Percentiles rank a stretch among this genome's conserved stretches.
Evolutionary conservation across 2,113 vertebrate genomes (phyloP).

Genomic region (Rhipidura dahli): DNA sequence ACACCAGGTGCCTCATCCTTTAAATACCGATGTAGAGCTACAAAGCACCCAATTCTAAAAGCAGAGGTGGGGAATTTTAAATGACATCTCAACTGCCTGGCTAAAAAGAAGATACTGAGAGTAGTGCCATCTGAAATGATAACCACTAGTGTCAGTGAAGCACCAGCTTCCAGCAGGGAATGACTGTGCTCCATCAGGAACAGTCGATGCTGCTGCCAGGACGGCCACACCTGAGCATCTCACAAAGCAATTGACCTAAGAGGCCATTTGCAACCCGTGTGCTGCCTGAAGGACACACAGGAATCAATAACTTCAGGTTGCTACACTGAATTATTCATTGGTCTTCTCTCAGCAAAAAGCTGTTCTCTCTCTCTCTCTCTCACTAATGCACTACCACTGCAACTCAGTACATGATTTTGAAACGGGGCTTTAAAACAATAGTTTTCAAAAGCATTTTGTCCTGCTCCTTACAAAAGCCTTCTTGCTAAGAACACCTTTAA

Average conservation of each 20-base stretch:
- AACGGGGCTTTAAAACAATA: background rate
- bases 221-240: background rate
- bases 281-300: background rate
- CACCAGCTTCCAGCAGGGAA: background rate
- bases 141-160: background rate
- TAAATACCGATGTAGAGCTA: background rate
- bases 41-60: background rate
- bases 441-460: background rate
- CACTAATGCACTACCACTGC: background rate
- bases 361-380: background rate
- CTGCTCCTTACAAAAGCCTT: background rate
- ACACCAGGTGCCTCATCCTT: background rate
- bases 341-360: background rate
- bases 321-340: slow-evolving; percentile 17
- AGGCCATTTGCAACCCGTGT: background rate
- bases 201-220: background rate
- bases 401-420: background rate
- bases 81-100: background rate
- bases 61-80: background rate
- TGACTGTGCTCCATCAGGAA: accelerated
- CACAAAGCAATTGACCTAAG: background rate
- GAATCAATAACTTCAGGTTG: slow-evolving; percentile 18
- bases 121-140: background rate
- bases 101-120: background rate
- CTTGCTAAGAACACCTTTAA: background rate